Evolutionary conservation across 2,888 invertebrate genomes (phyloP), one percentile per base, ranked within the genome.

Genomic region (Dysmachus trigonus): DNA sequence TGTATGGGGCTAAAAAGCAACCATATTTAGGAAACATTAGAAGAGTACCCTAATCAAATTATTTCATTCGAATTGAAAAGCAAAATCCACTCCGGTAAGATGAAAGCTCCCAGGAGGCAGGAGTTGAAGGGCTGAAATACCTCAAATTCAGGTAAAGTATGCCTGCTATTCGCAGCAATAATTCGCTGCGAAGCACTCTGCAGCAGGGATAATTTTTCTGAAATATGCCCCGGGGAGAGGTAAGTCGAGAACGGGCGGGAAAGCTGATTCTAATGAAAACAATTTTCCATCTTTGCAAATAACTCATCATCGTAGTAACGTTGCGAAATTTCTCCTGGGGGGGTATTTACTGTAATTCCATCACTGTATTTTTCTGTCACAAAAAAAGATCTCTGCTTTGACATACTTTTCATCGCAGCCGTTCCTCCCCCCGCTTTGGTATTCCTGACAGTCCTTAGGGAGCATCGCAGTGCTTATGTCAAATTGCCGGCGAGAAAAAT

Each of bases 401-500:
- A 82, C 81, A 82, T 82, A 82, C 81, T 62, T 82, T 82, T 82
- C 81, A 82, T 35, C 81, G 33, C 81, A 18, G 27, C 27, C 62
- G 22, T n/a, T 3, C 2, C 18, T 10, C 62, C 81, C 18, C 8
- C 81, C 27, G 10, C 31, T 33, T 62, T 35, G 18, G 62, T 82
- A n/a, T 33, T 82, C 81, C 22, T 15, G 33, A 18, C 22, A 27
- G 18, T 82, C 81, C 81, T 35, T 22, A 62, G 81, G 81, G 81
- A 82, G 62, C 62, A 6, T 62, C 62, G 33, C 30, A 53, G 81
- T 82, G 62, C 81, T 82, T 82, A 82, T 82, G 81, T 82, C 81
- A 82, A 82, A 82, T 82, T 82, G 81, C 81, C 81, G 81, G 62
- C 81, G 81, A 82, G 81, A 62, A 82, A 82, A 82, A 82, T 82